Percentiles rank a stretch among this genome's conserved stretches.
Evolutionary conservation across 2,113 vertebrate species (phyloP).

Genomic region (Platichthys stellatus): DNA sequence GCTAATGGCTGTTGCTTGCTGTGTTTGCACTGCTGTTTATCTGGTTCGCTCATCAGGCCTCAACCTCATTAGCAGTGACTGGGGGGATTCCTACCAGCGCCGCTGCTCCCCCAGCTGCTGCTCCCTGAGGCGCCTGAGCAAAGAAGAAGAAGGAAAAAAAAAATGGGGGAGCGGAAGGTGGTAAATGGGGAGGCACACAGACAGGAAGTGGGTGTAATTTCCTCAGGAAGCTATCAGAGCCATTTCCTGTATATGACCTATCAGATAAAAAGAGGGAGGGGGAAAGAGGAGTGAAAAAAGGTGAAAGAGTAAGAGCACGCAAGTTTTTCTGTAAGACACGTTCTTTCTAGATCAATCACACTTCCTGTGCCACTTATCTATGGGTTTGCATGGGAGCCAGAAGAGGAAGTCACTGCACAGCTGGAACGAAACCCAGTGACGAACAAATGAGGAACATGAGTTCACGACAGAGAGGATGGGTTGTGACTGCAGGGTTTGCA

Average conservation of each 20-base stretch:
- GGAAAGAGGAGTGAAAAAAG: conserved; percentile 10
- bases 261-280: conserved; percentile 51
- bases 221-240: conserved; percentile 84
- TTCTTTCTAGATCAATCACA: conserved; percentile 6
- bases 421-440: too few species aligned
- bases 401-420: conserved; percentile 36
- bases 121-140: conserved; percentile 51
- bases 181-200: conserved; percentile 69
- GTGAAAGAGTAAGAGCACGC: background rate
- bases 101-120: conserved; percentile 35
- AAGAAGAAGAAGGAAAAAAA: conserved; percentile 27
- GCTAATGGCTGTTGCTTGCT: conserved; percentile 62
- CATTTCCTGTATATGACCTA: conserved; percentile 78
- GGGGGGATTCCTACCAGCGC: conserved; percentile 64
- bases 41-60: conserved; percentile 72
- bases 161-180: conserved; percentile 49
- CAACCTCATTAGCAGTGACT: conserved; percentile 62
- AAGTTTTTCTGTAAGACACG: conserved; percentile 4
- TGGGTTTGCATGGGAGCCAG: conserved; percentile 37
- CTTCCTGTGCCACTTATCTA: background rate
- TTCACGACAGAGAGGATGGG: background rate
- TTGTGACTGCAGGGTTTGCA: background rate
- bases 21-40: conserved; percentile 75
- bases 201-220: conserved; percentile 86
- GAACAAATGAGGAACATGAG: too few species aligned